Percentiles rank a stretch among this genome's conserved stretches.
Evolutionary conservation across 2,113 vertebrate genomes (phyloP).

Genomic region (Pyxicephalus adspersus): DNA sequence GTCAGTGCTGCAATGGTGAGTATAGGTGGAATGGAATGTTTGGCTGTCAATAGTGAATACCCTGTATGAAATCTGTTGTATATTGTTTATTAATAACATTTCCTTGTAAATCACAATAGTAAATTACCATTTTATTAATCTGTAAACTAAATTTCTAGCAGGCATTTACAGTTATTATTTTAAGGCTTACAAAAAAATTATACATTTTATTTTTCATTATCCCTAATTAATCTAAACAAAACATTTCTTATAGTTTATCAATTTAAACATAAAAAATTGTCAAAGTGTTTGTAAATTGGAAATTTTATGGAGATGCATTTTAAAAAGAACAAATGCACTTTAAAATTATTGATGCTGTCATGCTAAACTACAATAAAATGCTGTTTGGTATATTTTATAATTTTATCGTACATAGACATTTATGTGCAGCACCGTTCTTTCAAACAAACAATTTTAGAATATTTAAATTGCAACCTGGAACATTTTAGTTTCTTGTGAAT

Average conservation of each 20-base stretch:
- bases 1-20: too few relatives aligned
- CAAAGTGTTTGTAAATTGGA: neutral
- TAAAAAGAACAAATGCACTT: neutral
- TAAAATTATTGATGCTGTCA: neutral
- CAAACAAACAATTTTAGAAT: neutral
- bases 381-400: neutral
- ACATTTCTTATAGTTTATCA: neutral
- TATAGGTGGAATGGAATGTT: too few relatives aligned
- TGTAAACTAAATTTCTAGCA: too few relatives aligned
- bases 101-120: too few relatives aligned
- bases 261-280: neutral
- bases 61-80: too few relatives aligned
- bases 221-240: neutral
- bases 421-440: neutral
- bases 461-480: neutral
- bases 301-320: conserved; percentile 2
- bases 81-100: too few relatives aligned
- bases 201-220: neutral
- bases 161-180: too few relatives aligned
- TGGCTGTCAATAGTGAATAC: too few relatives aligned
- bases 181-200: too few relatives aligned
- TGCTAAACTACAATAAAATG: neutral
- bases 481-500: too few relatives aligned
- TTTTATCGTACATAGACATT: neutral
- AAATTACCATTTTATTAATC: too few relatives aligned